Evolutionary conservation across 1,140 invertebrate species (phyloP).

Genomic region (Drosophila asahinai): DNA sequence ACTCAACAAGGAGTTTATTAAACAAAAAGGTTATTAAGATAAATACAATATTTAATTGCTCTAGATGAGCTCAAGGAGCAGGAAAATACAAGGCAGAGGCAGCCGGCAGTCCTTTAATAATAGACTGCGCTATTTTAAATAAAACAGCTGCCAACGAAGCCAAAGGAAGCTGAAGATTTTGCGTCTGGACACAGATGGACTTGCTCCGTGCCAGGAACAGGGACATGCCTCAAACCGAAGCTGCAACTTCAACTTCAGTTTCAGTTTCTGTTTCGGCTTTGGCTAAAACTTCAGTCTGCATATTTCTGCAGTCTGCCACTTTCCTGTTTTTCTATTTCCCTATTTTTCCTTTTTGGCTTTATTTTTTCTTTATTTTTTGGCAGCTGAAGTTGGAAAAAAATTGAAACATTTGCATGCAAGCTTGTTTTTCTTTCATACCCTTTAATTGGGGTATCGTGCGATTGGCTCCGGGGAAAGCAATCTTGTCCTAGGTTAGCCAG

Average conservation of each 20-base stretch:
- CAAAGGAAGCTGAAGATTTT: constrained; percentile 15
- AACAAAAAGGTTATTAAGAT: constrained; percentile 54
- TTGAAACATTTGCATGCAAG: constrained; percentile 68
- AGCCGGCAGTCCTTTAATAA: constrained; percentile 12
- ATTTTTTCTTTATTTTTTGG: neutral
- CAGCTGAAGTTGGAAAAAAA: constrained; percentile 27
- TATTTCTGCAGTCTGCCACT: constrained; percentile 32
- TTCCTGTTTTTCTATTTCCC: constrained; percentile 7
- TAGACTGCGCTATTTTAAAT: constrained; percentile 6
- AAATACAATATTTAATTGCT: constrained; percentile 54
- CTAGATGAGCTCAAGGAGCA: constrained; percentile 6
- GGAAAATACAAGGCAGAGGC: neutral
- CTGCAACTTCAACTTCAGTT: constrained; percentile 10
- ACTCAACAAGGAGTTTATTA: constrained; percentile 43
- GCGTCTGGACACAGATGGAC: constrained; percentile 31
- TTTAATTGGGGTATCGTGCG: constrained; percentile 19
- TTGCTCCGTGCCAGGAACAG: neutral
- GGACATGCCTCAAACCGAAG: constrained; percentile 1
- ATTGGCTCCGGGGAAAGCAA: constrained; percentile 9
- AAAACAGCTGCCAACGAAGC: constrained; percentile 1
- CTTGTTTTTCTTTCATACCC: constrained; percentile 43
- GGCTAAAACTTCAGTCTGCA: constrained; percentile 37
- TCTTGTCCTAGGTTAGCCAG: neutral
- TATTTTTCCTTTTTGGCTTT: neutral
- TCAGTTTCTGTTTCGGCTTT: constrained; percentile 27